These are phyloP conservation scores for Ochropacha duplaris DNA, from an alignment of 2,888 invertebrate genomes.

Conservation along the genomic window DNA sequence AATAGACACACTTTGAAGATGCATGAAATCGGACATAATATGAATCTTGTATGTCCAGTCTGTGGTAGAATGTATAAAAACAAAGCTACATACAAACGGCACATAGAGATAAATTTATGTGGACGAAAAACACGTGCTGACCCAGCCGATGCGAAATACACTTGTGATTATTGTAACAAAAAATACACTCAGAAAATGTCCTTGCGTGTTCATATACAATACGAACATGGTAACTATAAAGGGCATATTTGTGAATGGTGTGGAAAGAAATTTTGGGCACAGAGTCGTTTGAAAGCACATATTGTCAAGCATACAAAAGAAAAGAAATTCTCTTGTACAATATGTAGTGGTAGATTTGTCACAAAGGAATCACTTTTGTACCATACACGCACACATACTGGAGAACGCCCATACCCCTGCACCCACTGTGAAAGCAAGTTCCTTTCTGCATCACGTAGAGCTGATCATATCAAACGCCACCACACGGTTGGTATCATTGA, in stretches of 20 bases:
- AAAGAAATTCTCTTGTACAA: slow-evolving; percentile 56
- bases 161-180: slow-evolving; percentile 69
- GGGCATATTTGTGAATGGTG: slow-evolving; percentile 68
- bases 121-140: slow-evolving; percentile 49
- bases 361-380: slow-evolving; percentile 66
- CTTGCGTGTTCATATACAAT: slow-evolving; percentile 67
- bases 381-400: slow-evolving; percentile 70
- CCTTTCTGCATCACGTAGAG: slow-evolving; percentile 60
- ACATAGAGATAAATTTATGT: slow-evolving; percentile 58
- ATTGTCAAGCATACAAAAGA: slow-evolving; percentile 70
- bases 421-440: slow-evolving; percentile 55
- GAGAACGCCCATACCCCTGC: slow-evolving; percentile 67
- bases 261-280: slow-evolving; percentile 67
- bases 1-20: slow-evolving; percentile 52
- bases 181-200: slow-evolving; percentile 69
- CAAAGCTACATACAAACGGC: slow-evolving; percentile 57
- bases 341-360: slow-evolving; percentile 63
- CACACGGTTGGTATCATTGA: slow-evolving; percentile 47
- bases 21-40: slow-evolving; percentile 56
- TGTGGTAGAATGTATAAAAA: slow-evolving; percentile 68
- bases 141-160: slow-evolving; percentile 56
- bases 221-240: slow-evolving; percentile 68
- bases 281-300: slow-evolving; percentile 65
- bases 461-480: slow-evolving; percentile 58
- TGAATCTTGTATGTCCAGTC: slow-evolving; percentile 54